Evolutionary conservation across 2,113 vertebrate genomes (phyloP).

Genomic region (Prochilodus magdalenae): DNA sequence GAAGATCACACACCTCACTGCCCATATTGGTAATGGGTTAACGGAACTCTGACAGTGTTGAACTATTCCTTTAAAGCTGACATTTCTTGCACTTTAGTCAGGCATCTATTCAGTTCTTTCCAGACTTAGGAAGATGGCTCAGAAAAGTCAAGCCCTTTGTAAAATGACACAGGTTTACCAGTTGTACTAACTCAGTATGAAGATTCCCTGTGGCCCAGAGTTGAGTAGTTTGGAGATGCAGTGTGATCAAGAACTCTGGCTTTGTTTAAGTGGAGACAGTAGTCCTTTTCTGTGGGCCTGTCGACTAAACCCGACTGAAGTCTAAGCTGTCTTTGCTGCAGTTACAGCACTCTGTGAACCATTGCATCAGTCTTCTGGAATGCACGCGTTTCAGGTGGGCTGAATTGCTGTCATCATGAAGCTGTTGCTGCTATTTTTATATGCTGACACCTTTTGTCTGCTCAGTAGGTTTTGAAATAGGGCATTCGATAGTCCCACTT

Average conservation of each 20-base stretch:
- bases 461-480: conserved; percentile 13
- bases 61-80: too few species aligned
- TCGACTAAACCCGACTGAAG: background rate
- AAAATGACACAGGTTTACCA: background rate
- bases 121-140: background rate
- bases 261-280: background rate
- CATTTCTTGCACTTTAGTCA: too few species aligned
- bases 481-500: conserved; percentile 16
- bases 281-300: background rate
- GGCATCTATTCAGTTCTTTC: background rate
- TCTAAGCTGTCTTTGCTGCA: conserved; percentile 6
- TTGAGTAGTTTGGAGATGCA: background rate
- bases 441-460: conserved; percentile 26
- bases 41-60: too few species aligned
- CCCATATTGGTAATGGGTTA: too few species aligned
- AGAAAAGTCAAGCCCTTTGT: background rate
- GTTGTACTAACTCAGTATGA: background rate
- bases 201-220: background rate
- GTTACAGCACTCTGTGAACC: conserved; percentile 5
- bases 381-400: conserved; percentile 38
- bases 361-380: conserved; percentile 29
- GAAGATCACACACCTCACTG: too few species aligned
- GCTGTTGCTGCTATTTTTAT: conserved; percentile 36
- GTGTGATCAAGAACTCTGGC: background rate
- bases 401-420: conserved; percentile 33